Evolutionary conservation across 2,797 vertebrate species (phyloP), one percentile per base, ranked within the genome.

Genomic region (Siniperca obscura): DNA sequence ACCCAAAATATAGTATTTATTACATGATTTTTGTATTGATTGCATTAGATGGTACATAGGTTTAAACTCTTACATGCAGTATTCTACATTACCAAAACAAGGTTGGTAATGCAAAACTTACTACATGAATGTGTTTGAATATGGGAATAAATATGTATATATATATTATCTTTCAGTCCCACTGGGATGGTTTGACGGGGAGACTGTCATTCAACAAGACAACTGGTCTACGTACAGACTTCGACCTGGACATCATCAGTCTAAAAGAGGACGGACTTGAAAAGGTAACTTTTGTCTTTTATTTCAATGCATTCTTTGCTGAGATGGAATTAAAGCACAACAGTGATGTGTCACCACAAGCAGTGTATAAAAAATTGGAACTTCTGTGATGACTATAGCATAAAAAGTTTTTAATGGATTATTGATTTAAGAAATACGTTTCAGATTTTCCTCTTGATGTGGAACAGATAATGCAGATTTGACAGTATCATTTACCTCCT

Each of bases 111-210:
- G 53, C 22, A 10, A 62, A 69, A 40, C 10, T 19, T n/a, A 5
- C 7, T 2, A 6, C 21, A 46, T 55, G 1, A 56, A 57, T 44
- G 50, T 80, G 65, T 53, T 74, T 61, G 53, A 48, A 55, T 72
- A 7, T 17, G 16, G 44, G 48, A 70, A 52, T 78, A 62, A 81
- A 81, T 57, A 67, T 80, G 17, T 4, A 34, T 10, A 36, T 66
- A 4, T 80, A 2, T 80, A 2, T 82, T 88, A 13, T 90, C 78
- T 84, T 94, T 21, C 95, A 99, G 98, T 98, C 98, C 79, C 98
- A 99, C 60, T 99, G 98, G 98, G 98, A 99, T 92, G 98, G 98
- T 86, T 94, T 99, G 94, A 99, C 98, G 0, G 98, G 98, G 82
- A 96, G 98, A 53, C 96, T 99, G 62, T 97, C 97, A 80, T 99